phyloP scores from a whole-genome alignment of 2,797 vertebrate species.

The Phylloscopus collybita region DNA sequence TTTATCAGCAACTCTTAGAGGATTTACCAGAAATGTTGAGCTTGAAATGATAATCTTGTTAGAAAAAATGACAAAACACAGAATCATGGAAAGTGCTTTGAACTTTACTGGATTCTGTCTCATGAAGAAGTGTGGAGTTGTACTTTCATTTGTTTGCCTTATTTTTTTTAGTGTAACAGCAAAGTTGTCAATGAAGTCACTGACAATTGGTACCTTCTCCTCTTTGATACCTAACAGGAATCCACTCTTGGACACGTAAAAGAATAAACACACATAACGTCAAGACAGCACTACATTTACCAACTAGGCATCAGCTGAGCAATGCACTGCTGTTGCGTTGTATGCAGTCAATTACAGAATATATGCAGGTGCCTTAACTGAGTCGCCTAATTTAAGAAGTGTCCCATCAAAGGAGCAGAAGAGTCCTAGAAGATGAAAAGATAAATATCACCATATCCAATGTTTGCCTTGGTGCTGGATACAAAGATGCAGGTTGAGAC shows the following conservation, averaged over 20 bases:
- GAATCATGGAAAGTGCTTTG: background rate
- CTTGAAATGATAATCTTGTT: background rate
- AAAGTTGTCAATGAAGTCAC: background rate
- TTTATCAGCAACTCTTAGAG: background rate
- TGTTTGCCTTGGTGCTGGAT: background rate
- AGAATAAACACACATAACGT: background rate
- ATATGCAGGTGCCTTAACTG: background rate
- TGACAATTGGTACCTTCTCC: background rate
- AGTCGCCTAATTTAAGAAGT: background rate
- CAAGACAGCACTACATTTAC: background rate
- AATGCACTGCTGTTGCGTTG: background rate
- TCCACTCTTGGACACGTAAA: fast-evolving
- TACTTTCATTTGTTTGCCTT: background rate
- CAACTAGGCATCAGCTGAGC: background rate
- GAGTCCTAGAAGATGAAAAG: background rate
- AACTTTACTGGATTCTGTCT: background rate
- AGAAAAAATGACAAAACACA: background rate
- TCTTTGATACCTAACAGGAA: fast-evolving
- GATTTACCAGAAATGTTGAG: background rate
- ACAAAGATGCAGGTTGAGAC: background rate
- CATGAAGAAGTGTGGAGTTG: background rate
- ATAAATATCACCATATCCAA: background rate
- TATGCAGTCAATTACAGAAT: background rate
- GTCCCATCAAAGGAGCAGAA: background rate
- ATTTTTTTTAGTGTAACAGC: background rate